Percentiles rank a stretch among this genome's conserved stretches.
Conservation (phyloP, 2,113 vertebrate genomes). For the Albula glossodonta region DNA sequence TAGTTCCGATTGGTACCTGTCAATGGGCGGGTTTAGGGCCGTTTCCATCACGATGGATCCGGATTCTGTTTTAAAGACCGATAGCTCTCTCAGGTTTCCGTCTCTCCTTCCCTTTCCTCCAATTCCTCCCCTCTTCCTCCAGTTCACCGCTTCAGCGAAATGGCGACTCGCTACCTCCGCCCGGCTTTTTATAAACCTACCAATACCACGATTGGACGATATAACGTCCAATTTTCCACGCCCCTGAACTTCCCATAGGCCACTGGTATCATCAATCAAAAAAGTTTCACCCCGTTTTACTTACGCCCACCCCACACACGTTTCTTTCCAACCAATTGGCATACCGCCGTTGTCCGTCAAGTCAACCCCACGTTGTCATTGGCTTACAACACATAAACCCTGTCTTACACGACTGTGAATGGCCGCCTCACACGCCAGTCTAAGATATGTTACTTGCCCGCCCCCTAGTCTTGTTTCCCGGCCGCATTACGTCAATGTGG, state of each 20-base stretch:
- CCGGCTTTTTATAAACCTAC: conserved; percentile 65
- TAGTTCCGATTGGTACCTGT: conserved; percentile 74
- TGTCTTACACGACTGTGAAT: conserved; percentile 17
- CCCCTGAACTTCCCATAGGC: conserved; percentile 51
- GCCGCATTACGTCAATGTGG: conserved; percentile 62
- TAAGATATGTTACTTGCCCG: conserved; percentile 11
- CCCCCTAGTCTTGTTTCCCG: conserved; percentile 30
- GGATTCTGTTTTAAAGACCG: conserved; percentile 65
- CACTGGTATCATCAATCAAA: conserved; percentile 36
- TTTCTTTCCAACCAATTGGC: conserved; percentile 45
- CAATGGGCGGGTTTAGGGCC: conserved; percentile 69
- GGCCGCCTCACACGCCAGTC: conserved; percentile 27
- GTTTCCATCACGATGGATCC: conserved; percentile 78
- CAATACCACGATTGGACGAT: conserved; percentile 57
- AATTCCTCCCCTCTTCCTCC: conserved; percentile 36
- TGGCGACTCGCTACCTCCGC: conserved; percentile 67
- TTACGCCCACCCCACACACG: background rate
- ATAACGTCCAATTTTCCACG: conserved; percentile 18
- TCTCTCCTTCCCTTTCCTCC: conserved; percentile 48
- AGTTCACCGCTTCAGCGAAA: conserved; percentile 66
- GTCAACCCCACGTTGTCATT: conserved; percentile 34
- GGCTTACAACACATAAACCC: conserved; percentile 6
- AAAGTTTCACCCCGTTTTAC: conserved; percentile 38
- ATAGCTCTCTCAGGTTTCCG: conserved; percentile 55
- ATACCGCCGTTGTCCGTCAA: conserved; percentile 42